Evolutionary conservation across 2,113 vertebrate species (phyloP).

Genomic region (Lontra canadensis): DNA sequence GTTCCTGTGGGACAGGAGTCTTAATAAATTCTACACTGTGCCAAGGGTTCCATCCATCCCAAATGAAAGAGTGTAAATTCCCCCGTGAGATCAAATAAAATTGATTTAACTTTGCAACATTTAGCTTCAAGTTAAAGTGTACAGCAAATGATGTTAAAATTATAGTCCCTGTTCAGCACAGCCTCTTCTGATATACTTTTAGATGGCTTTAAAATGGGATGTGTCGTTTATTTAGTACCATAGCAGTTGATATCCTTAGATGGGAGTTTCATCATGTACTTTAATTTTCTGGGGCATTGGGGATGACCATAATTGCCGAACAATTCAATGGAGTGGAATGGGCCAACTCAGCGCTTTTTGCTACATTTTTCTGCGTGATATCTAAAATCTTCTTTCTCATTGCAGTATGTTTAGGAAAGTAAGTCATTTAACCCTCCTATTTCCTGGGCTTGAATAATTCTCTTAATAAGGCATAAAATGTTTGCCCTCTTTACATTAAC

Average conservation of each 20-base stretch:
- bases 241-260: constrained; percentile 76
- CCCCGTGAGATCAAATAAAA: constrained; percentile 56
- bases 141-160: constrained; percentile 23
- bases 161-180: constrained; percentile 32
- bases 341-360: constrained; percentile 80
- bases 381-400: constrained; percentile 77
- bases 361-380: constrained; percentile 80
- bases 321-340: constrained; percentile 78
- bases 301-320: constrained; percentile 81
- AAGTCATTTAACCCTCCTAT: constrained; percentile 81
- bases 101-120: constrained; percentile 47
- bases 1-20: constrained; percentile 37
- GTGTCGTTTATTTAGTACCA: constrained; percentile 59
- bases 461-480: constrained; percentile 78
- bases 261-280: constrained; percentile 81
- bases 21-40: constrained; percentile 71
- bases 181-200: constrained; percentile 56
- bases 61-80: constrained; percentile 32
- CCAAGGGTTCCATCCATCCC: constrained; percentile 36
- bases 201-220: constrained; percentile 70
- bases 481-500: constrained; percentile 69
- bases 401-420: constrained; percentile 79
- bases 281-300: constrained; percentile 77
- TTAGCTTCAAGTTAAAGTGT: neutral
- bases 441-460: constrained; percentile 81